These are phyloP conservation scores for Agriotes lineatus DNA, from an alignment of 2,888 invertebrate species.

Conservation along the genomic window DNA sequence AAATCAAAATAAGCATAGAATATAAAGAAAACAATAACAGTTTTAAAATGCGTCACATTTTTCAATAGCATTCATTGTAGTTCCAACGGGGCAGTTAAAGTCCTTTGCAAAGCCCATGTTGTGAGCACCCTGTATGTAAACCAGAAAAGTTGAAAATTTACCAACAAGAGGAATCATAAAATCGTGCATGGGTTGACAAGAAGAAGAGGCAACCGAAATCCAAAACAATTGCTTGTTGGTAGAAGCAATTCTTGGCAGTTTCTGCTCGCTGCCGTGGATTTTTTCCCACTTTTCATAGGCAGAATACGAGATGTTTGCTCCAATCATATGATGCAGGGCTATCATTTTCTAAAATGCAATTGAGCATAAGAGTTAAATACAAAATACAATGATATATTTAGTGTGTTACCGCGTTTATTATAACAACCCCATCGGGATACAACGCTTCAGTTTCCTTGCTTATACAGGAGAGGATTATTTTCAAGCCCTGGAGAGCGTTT, in stretches of 20 bases:
- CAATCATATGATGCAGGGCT: conserved; percentile 59
- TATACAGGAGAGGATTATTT: too few relatives aligned
- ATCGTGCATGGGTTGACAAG: conserved; percentile 14
- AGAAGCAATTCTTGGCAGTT: background rate
- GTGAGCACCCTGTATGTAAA: background rate
- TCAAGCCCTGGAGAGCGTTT: too few relatives aligned
- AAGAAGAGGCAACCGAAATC: conserved; percentile 22
- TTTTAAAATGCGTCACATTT: too few relatives aligned
- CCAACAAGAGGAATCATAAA: background rate
- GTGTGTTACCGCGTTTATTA: too few relatives aligned
- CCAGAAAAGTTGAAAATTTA: background rate
- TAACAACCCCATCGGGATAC: too few relatives aligned
- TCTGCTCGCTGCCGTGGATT: background rate
- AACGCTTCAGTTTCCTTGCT: too few relatives aligned
- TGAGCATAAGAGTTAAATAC: too few relatives aligned
- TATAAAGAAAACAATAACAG: too few relatives aligned
- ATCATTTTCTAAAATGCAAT: too few relatives aligned
- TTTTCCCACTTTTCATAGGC: conserved; percentile 80
- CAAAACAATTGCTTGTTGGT: conserved; percentile 29
- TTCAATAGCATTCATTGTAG: background rate
- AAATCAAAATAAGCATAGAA: too few relatives aligned
- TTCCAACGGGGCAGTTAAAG: background rate
- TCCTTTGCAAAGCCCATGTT: conserved; percentile 1
- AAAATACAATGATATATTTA: too few relatives aligned
- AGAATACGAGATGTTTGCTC: conserved; percentile 86